These are phyloP conservation scores for Oxyura jamaicensis DNA, from an alignment of 2,113 vertebrate genomes.

Conservation along the genomic window DNA sequence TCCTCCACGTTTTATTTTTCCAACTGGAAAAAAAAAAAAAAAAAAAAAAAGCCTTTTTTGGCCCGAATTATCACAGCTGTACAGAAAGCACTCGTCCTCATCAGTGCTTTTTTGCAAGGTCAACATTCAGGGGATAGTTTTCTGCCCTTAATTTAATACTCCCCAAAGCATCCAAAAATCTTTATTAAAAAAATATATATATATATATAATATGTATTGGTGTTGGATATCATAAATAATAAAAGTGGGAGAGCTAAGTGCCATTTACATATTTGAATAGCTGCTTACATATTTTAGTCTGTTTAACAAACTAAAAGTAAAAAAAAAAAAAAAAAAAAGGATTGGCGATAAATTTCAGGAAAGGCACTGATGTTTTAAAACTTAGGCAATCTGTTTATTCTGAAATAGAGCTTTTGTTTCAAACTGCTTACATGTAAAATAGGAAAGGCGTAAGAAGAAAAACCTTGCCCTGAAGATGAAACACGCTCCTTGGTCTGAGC, in stretches of 20 bases:
- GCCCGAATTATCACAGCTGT: background rate
- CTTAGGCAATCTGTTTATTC: background rate
- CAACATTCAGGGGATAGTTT: background rate
- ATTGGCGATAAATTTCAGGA: background rate
- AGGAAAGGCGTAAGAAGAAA: background rate
- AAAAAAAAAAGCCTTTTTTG: background rate
- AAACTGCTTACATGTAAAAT: background rate
- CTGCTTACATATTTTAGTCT: background rate
- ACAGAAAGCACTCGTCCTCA: background rate
- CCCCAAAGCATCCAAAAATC: background rate
- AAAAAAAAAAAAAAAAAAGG: background rate
- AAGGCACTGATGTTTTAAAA: background rate
- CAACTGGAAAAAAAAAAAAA: background rate
- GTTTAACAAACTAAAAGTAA: background rate
- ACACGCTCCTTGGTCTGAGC: background rate
- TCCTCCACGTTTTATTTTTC: background rate
- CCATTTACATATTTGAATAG: background rate
- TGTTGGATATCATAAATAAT: background rate
- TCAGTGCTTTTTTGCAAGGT: background rate
- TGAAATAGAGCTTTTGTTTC: background rate
- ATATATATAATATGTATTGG: too few relatives aligned
- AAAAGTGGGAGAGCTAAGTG: background rate
- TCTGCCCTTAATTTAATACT: background rate
- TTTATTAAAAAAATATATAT: background rate
- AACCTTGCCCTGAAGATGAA: background rate